Conservation (phyloP, 2,797 vertebrate genomes). For the Menidia menidia region DNA sequence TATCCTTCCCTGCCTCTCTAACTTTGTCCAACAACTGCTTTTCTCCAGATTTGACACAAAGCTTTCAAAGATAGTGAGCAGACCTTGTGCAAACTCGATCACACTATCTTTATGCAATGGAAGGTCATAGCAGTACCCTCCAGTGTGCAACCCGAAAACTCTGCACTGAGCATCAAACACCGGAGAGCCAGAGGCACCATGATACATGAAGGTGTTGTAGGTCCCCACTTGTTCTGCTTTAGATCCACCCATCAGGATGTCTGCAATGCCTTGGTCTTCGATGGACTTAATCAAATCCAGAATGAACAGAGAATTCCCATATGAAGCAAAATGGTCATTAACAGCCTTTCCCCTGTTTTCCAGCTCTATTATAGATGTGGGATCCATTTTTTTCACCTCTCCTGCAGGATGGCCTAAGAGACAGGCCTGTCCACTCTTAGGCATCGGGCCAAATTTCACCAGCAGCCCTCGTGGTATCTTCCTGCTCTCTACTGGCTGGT, state of each 20-base stretch:
- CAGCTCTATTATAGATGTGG: conserved; percentile 30
- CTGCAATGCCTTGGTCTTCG: background rate
- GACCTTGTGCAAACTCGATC: background rate
- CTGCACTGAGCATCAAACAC: conserved; percentile 3
- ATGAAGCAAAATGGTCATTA: fast-evolving
- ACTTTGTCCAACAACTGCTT: background rate
- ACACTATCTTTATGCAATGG: fast-evolving
- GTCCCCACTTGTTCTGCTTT: background rate
- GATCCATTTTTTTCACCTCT: conserved; percentile 31
- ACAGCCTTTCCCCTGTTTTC: background rate
- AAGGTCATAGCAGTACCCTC: fast-evolving
- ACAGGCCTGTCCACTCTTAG: conserved; percentile 5
- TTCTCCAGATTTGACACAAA: background rate
- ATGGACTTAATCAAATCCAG: fast-evolving
- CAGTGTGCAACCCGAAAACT: conserved; percentile 41
- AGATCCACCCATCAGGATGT: background rate
- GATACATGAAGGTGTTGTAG: conserved; percentile 38
- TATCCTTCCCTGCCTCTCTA: background rate
- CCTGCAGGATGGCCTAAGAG: conserved; percentile 42
- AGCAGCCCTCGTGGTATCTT: conserved; percentile 43
- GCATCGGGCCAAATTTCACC: conserved; percentile 1
- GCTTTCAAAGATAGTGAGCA: background rate
- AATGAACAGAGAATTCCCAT: fast-evolving
- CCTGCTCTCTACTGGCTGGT: fast-evolving
- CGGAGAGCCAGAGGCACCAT: conserved; percentile 48